Conservation (phyloP, 2,888 invertebrate genomes). For the Hermaeophaga mercurialis region DNA sequence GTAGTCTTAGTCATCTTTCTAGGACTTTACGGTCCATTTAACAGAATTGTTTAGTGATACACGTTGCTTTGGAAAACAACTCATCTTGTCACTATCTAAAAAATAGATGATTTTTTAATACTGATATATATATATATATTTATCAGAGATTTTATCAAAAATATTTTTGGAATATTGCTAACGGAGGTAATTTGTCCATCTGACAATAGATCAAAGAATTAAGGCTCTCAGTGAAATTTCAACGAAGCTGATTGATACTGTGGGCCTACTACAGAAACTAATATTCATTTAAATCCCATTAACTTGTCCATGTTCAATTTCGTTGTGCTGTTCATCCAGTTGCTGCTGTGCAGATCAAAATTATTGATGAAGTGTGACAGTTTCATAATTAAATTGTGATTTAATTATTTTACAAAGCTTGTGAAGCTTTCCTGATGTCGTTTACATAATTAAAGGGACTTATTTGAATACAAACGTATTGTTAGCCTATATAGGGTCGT, state of each 20-base stretch:
- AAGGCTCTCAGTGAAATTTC: too few relatives aligned
- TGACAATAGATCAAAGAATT: too few relatives aligned
- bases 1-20: too few relatives aligned
- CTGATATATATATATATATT: too few relatives aligned
- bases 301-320: conserved; percentile 24
- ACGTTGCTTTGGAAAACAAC: too few relatives aligned
- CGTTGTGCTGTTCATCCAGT: background rate
- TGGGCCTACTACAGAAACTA: conserved; percentile 30
- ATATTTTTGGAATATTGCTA: too few relatives aligned
- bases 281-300: conserved; percentile 31
- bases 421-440: background rate
- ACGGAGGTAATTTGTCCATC: too few relatives aligned
- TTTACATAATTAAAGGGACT: conserved; percentile 9
- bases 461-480: conserved; percentile 10
- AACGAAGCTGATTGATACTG: conserved; percentile 32
- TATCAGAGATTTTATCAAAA: too few relatives aligned
- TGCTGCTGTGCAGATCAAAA: conserved; percentile 2
- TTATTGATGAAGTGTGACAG: conserved; percentile 12
- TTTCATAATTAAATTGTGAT: conserved; percentile 10
- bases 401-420: background rate
- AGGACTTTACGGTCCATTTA: too few relatives aligned
- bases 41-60: too few relatives aligned
- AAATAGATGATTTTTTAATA: too few relatives aligned
- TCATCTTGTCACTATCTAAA: too few relatives aligned
- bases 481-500: background rate